Evolutionary conservation across 2,113 vertebrate genomes (phyloP), one percentile per base, ranked within the genome.

Genomic region (Odontesthes bonariensis): DNA sequence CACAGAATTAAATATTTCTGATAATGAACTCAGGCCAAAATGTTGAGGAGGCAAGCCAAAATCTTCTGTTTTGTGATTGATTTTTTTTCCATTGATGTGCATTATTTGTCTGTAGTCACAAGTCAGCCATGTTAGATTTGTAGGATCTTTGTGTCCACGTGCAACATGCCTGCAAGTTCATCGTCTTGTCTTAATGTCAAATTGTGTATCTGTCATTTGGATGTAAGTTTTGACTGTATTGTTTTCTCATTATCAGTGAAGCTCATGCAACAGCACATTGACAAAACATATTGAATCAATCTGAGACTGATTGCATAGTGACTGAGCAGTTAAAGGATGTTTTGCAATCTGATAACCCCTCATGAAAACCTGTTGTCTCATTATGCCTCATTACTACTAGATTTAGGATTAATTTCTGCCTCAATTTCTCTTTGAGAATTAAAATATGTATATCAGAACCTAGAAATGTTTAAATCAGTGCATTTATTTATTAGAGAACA

Each of bases 201-300:
- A 63, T 23, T 68, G 19, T 75, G 22, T 63, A 12, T 32, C 11
- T 78, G 63, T 79, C 27, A n/a, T 75, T 69, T 59, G 38, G 10
- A 52, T 63, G n/a, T 77, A 8, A 59, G 32, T 82, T 33, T 69
- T 58, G 32, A 62, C 14, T 33, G 10, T 52, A 42, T 16, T 82
- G 31, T 56, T 1, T 65, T 52, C 14, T 62, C 17, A 10, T 31
- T 58, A 51, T 32, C n/a, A 60, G 19, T 27, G 23, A 82, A 17
- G 6, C 12, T 74, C 32, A n/a, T 67, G 19, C 38, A 77, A 40
- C 69, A 55, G 58, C 46, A 23, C n/a, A 38, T 20, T 49, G 10
- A 49, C 4, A 51, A 35, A 11, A 19, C 58, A 49, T 44, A 57
- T 12, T 51, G 17, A 33, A 65, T 10, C 51, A 9, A 63, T 20